These are phyloP conservation scores for Cochlearius cochlearius DNA, from an alignment of 2,113 vertebrate genomes.

Conservation along the genomic window DNA sequence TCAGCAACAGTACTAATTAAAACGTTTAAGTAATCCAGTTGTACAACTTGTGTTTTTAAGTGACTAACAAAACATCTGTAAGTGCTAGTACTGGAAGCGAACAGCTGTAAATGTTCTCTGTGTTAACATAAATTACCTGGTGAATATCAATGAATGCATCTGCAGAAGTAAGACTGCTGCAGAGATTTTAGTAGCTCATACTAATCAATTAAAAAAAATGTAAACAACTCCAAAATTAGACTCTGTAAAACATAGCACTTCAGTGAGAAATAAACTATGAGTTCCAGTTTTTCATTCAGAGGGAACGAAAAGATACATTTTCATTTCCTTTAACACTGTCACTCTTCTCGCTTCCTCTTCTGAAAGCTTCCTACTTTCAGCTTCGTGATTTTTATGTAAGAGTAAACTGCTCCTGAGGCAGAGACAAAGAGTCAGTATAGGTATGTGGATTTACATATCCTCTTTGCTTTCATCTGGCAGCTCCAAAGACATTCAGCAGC, in stretches of 20 bases:
- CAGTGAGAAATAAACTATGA: neutral
- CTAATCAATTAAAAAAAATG: neutral
- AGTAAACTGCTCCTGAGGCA: neutral
- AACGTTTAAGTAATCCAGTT: neutral
- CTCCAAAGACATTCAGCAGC: neutral
- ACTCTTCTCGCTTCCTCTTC: neutral
- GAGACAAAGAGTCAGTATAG: neutral
- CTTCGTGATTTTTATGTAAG: neutral
- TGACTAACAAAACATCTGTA: neutral
- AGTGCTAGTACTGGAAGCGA: neutral
- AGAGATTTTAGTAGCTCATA: neutral
- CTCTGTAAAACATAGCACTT: neutral
- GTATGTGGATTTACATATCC: neutral
- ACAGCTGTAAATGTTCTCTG: neutral
- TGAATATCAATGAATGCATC: conserved; percentile 5
- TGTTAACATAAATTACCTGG: neutral
- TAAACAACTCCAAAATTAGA: neutral
- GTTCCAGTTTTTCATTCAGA: neutral
- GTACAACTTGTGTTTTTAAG: neutral
- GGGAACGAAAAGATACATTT: neutral
- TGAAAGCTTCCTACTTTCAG: neutral
- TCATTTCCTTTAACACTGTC: neutral
- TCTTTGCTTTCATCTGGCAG: neutral
- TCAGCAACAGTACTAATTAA: neutral
- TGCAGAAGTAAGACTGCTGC: conserved; percentile 19